Evolutionary conservation across 2,797 vertebrate genomes (phyloP).

Genomic region (Semotilus atromaculatus): DNA sequence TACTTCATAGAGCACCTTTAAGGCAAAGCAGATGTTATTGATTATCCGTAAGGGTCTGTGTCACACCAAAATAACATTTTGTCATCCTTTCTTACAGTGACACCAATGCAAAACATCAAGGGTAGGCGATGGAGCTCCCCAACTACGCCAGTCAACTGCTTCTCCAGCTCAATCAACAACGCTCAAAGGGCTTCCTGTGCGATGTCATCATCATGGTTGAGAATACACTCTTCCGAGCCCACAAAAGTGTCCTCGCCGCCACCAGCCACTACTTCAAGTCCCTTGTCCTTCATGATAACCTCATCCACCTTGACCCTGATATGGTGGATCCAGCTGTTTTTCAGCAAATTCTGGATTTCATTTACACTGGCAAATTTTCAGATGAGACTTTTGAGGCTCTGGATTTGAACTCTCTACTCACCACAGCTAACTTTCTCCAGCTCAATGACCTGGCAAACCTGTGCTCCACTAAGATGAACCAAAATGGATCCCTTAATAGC

Average conservation of each 20-base stretch:
- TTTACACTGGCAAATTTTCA: constrained; percentile 95
- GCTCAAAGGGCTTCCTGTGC: constrained; percentile 98
- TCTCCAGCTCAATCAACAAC: constrained; percentile 99
- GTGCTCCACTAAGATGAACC: constrained; percentile 96
- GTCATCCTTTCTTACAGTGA: constrained; percentile 23
- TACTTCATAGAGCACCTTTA: neutral
- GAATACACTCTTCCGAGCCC: constrained; percentile 97
- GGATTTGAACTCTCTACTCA: constrained; percentile 93
- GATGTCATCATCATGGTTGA: constrained; percentile 99
- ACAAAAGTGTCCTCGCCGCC: constrained; percentile 96
- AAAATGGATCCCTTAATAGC: constrained; percentile 72
- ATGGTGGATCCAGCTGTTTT: constrained; percentile 97
- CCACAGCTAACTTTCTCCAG: constrained; percentile 99
- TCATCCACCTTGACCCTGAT: constrained; percentile 98
- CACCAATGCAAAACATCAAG: constrained; percentile 58
- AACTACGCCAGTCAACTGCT: constrained; percentile 99
- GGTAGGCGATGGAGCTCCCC: constrained; percentile 96
- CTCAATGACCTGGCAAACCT: constrained; percentile 95
- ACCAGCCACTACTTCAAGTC: constrained; percentile 99
- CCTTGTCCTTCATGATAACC: constrained; percentile 97
- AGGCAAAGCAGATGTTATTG: neutral
- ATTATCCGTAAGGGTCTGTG: neutral
- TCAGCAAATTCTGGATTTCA: constrained; percentile 97
- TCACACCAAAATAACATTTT: neutral
- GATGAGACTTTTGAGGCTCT: constrained; percentile 86